Base-by-base conservation (phyloP, 2,888 invertebrate species). In the Galeruca laticollis region DNA sequence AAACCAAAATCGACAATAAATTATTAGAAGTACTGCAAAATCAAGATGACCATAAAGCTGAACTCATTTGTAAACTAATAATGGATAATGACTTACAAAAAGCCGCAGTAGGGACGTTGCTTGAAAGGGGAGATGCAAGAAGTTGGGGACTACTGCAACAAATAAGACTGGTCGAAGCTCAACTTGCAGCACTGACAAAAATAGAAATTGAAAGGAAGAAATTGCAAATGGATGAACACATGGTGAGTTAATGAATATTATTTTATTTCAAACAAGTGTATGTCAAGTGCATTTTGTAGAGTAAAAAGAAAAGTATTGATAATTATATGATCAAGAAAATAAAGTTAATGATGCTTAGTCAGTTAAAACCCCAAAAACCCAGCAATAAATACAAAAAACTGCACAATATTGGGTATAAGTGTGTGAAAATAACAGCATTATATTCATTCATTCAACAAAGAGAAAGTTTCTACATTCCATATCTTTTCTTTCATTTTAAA, bases 131-230 rank as follows among this genome's bases (percentile, higher is more conserved):
- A 73, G 94, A 94, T 85, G 89, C 93, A 8, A 89, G 91, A 78
- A 91, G 90, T 73, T 93, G 93, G 93, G 91, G 92, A 77, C 86
- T 94, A 31, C 88, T 92, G 75, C 92, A 93, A 82, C 93, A 93
- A 87, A 91, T 94, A 73, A 88, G 89, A 77, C 85, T 93, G 69
- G 92, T 94, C 52, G 92, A 93, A 76, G 86, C 88, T 11, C 92
- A 94, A 84, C 85, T 94, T 75, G 92, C 92, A 20, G 89, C 89
- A 68, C 87, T 94, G 31, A 93, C 93, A 75, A 87, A 88, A 60
- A 90, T 93, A 74, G 94, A 94, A 85, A 87, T 94, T 79, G 91
- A 93, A 76, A 90, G 90, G 78, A 90, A 89, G 78, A 91, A 90
- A 83, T 85, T 92, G 69, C 87, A 91, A 79, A 88, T 92, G 68